Conservation (phyloP, 2,113 vertebrate genomes). For the Corydoras maculifer region DNA sequence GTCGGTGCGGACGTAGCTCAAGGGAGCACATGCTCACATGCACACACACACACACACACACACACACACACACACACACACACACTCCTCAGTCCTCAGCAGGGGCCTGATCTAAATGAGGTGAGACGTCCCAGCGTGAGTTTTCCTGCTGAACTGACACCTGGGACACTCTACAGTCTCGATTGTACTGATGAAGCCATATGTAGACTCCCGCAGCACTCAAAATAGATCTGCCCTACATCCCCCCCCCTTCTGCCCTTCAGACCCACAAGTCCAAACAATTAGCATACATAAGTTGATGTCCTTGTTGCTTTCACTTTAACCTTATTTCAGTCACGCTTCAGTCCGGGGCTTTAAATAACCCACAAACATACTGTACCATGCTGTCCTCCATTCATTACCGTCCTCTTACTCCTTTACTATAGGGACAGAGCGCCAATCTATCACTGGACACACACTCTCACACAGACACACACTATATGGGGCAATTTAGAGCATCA, state of each 20-base stretch:
- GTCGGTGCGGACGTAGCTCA: no score
- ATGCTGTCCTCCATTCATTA: not conserved
- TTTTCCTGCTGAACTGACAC: conserved; percentile 23
- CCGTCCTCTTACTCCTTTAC: no score
- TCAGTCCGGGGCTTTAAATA: conserved; percentile 21
- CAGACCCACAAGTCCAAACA: conserved; percentile 1
- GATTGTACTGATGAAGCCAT: conserved; percentile 20
- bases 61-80: not conserved
- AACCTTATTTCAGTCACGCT: conserved; percentile 21
- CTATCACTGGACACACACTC: no score
- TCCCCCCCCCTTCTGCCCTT: conserved; percentile 15
- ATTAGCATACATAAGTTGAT: conserved; percentile 19
- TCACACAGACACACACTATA: no score
- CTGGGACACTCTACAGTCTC: conserved; percentile 20
- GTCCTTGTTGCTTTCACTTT: conserved; percentile 10
- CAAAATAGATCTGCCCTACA: conserved; percentile 35
- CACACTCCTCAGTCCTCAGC: conserved; percentile 5
- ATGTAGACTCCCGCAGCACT: conserved; percentile 7
- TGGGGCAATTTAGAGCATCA: no score
- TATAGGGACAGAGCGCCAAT: not conserved
- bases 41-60: no score
- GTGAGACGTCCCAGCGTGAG: conserved; percentile 16
- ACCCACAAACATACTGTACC: conserved; percentile 14
- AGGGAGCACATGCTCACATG: no score
- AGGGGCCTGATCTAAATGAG: conserved; percentile 25